Base-by-base conservation (phyloP, 37 sponge, comb jelly and placozoan species). In the Mnemiopsis leidyi region DNA sequence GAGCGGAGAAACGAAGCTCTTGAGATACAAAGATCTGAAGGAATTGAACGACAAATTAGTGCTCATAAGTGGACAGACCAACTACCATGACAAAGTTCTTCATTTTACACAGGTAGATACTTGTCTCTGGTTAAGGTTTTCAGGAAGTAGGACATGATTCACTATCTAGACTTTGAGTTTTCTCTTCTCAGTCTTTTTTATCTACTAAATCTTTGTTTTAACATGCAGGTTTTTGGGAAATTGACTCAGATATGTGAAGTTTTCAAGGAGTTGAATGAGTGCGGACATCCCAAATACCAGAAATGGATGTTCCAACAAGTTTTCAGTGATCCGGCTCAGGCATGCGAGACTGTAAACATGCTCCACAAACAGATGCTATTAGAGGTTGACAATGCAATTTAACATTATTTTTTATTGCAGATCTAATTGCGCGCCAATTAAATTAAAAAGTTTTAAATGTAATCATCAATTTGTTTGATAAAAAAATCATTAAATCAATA, bases 161-260 rank as follows among this genome's bases (percentile, higher is more conserved):
- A n/a, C n/a, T n/a, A n/a, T n/a, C n/a, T n/a, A n/a, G n/a, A n/a
- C n/a, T n/a, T n/a, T n/a, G n/a, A n/a, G n/a, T n/a, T n/a, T n/a
- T n/a, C n/a, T n/a, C n/a, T n/a, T n/a, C n/a, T n/a, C n/a, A n/a
- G n/a, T n/a, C n/a, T n/a, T n/a, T n/a, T n/a, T n/a, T n/a, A n/a
- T n/a, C n/a, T n/a, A n/a, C n/a, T n/a, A n/a, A n/a, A n/a, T n/a
- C n/a, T n/a, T n/a, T n/a, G n/a, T n/a, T n/a, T n/a, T n/a, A n/a
- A n/a, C n/a, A n/a, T n/a, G n/a, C 79, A 77, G 79, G 79, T 77
- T 28, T 77, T 77, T 77, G 79, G 79, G 16, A 77, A 77, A 18
- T 32, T 77, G 36, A 77, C 79, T 34, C 79, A 77, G 79, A 77
- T 77, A 16, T 77, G 79, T 77, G 79, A 77, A 3, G 32, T 32